phyloP scores from a whole-genome alignment of 2,888 invertebrate genomes.

The Bombylius major region DNA sequence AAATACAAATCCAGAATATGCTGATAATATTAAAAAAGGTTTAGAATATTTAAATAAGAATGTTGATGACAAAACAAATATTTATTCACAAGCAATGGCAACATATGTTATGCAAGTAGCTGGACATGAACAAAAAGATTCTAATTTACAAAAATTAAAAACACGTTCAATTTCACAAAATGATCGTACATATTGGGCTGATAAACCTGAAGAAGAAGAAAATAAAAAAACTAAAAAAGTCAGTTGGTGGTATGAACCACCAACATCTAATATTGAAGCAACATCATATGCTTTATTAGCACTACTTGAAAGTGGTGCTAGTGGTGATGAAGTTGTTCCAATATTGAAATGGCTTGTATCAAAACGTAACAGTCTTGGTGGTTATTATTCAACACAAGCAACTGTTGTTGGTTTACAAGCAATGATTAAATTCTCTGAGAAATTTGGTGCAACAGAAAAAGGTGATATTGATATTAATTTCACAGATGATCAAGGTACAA shows the following conservation, averaged over 20 bases:
- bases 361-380: constrained; percentile 54
- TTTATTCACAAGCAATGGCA: constrained; percentile 65
- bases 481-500: constrained; percentile 15
- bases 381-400: constrained; percentile 66
- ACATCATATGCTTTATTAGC: constrained; percentile 80
- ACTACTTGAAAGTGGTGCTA: constrained; percentile 39
- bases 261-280: constrained; percentile 62
- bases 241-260: constrained; percentile 47
- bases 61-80: constrained; percentile 49
- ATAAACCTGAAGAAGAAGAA: constrained; percentile 35
- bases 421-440: constrained; percentile 50
- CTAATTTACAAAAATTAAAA: constrained; percentile 46
- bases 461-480: constrained; percentile 27
- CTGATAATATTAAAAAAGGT: constrained; percentile 59
- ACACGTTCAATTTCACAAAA: constrained; percentile 38
- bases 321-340: constrained; percentile 32
- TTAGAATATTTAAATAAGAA: constrained; percentile 60
- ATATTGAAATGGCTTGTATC: constrained; percentile 61
- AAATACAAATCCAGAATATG: constrained; percentile 38
- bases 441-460: constrained; percentile 24
- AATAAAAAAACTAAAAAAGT: constrained; percentile 46
- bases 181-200: constrained; percentile 66
- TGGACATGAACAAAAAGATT: constrained; percentile 54
- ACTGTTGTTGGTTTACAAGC: constrained; percentile 64
- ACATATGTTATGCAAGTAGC: constrained; percentile 66